A percentile compares a stretch with the other conserved stretches of the same genome.
phyloP scores from a whole-genome alignment of 2,113 vertebrate genomes.

The Penelope pileata region DNA sequence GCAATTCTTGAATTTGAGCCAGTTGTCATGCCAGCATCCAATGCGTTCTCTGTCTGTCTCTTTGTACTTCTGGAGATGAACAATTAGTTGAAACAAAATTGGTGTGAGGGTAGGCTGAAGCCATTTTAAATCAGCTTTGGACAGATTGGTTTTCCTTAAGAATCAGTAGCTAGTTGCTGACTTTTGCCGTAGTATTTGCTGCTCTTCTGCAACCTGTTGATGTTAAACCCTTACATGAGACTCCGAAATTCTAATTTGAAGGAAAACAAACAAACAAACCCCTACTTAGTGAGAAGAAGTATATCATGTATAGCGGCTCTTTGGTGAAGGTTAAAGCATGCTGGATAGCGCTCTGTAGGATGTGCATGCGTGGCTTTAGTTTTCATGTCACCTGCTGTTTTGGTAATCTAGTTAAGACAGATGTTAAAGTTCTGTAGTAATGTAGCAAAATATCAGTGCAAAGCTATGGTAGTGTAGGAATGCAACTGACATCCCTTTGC shows the following conservation, averaged over 20 bases:
- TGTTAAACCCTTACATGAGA: neutral
- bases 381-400: neutral
- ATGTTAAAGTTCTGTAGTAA: neutral
- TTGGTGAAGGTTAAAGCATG: neutral
- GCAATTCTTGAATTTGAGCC: neutral
- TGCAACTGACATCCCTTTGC: neutral
- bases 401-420: neutral
- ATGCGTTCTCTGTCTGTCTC: neutral
- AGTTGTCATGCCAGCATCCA: neutral
- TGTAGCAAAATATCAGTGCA: neutral
- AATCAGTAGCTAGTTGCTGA: neutral
- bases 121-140: neutral
- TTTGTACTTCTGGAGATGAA: neutral
- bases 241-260: neutral
- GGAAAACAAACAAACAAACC: too few relatives aligned
- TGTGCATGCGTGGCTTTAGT: neutral
- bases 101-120: neutral
- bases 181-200: neutral
- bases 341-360: neutral
- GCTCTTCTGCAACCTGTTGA: neutral
- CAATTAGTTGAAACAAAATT: neutral
- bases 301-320: neutral
- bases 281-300: neutral
- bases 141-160: neutral
- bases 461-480: neutral